Evolutionary conservation across 2,888 invertebrate genomes (phyloP).

Genomic region (Sinodicranocentrus sp.): DNA sequence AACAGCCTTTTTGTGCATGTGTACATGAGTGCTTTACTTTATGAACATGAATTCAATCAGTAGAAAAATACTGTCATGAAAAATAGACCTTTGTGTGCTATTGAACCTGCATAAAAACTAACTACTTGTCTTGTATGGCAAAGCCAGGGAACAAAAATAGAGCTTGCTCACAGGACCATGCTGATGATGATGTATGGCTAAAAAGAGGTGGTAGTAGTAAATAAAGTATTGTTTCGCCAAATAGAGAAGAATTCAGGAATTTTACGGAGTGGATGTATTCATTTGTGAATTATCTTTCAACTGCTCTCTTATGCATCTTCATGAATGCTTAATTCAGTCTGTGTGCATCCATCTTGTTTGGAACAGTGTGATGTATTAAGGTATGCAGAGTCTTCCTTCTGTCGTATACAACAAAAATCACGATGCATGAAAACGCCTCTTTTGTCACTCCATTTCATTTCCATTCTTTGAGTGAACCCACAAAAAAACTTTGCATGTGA

Average conservation of each 20-base stretch:
- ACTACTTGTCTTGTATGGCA: neutral
- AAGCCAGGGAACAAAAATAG: neutral
- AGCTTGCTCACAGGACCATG: neutral
- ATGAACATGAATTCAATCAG: neutral
- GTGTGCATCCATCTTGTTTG: neutral
- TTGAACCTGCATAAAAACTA: constrained; percentile 5
- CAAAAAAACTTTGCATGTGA: neutral
- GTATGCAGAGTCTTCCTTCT: neutral
- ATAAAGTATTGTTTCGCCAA: constrained; percentile 23
- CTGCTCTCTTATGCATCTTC: neutral
- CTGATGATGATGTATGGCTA: neutral
- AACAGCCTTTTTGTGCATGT: neutral
- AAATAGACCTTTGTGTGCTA: constrained; percentile 17
- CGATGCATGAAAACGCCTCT: constrained; percentile 18
- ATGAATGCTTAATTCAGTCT: neutral
- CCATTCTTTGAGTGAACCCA: neutral
- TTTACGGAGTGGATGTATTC: neutral
- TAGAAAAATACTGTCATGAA: constrained; percentile 5
- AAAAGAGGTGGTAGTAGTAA: neutral
- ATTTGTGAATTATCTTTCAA: constrained; percentile 1
- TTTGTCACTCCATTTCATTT: constrained; percentile 3
- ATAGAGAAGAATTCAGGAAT: neutral
- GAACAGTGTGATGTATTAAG: neutral
- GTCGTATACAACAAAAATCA: neutral
- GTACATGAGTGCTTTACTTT: neutral